These are phyloP conservation scores for Orchestia grillus DNA, from an alignment of 1,140 invertebrate genomes.

Conservation along the genomic window DNA sequence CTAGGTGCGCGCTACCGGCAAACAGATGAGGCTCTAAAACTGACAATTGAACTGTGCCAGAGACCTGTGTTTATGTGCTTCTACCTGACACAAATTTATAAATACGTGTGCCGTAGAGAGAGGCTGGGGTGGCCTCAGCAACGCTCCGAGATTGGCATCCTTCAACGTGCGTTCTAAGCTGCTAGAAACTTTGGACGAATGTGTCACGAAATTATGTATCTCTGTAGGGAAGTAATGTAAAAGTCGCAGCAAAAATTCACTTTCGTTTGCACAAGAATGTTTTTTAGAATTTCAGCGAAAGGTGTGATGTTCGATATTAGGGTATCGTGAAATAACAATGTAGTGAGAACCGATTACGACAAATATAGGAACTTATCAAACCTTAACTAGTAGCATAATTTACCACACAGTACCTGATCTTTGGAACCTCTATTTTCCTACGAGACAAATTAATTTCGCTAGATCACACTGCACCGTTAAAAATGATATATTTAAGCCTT, in stretches of 20 bases:
- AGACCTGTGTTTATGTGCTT: constrained; percentile 48
- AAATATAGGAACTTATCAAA: too few species aligned
- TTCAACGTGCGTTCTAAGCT: not conserved
- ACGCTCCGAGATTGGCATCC: not conserved
- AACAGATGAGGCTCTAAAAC: constrained; percentile 51
- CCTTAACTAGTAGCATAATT: too few species aligned
- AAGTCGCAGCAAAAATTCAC: not conserved
- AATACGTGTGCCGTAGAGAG: constrained; percentile 24
- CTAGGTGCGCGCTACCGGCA: constrained; percentile 16
- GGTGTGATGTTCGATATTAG: not conserved
- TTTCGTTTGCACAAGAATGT: not conserved
- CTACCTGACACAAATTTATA: constrained; percentile 45
- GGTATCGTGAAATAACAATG: not conserved
- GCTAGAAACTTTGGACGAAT: not conserved
- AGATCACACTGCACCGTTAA: too few species aligned
- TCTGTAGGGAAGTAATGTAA: not conserved
- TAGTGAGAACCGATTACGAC: not conserved
- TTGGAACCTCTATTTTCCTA: not conserved
- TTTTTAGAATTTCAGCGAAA: not conserved
- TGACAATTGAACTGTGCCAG: constrained; percentile 53
- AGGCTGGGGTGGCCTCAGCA: not conserved
- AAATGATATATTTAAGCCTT: too few species aligned
- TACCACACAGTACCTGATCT: not conserved
- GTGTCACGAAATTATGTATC: not conserved
- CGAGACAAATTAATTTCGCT: too few species aligned